phyloP scores from a whole-genome alignment of 2,113 vertebrate species.

The Daboia siamensis region DNA sequence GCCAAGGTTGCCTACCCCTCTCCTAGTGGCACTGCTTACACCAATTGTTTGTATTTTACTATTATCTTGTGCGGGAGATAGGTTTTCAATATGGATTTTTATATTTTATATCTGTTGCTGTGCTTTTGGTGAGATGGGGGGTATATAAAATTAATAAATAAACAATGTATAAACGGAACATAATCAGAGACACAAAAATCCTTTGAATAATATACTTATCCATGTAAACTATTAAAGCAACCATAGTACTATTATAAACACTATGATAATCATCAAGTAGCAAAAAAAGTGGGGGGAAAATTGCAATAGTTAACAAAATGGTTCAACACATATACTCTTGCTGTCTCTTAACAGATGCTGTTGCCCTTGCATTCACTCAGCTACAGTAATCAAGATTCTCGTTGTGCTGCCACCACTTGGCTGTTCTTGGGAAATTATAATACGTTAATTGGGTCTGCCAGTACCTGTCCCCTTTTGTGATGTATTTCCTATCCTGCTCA shows the following conservation, averaged over 20 bases:
- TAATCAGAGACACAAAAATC: not conserved
- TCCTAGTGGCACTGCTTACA: not conserved
- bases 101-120: not conserved
- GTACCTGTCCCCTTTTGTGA: too few relatives aligned
- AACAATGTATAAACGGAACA: not conserved
- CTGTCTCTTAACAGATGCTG: not conserved
- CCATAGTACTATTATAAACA: not conserved
- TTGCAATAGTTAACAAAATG: not conserved
- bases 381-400: not conserved
- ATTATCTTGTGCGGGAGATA: not conserved
- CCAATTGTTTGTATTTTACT: not conserved
- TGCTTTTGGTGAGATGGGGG: not conserved
- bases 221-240: not conserved
- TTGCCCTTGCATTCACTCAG: not conserved
- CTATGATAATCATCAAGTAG: not conserved
- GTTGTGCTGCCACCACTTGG: too few relatives aligned
- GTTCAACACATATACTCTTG: not conserved
- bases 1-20: not conserved
- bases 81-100: not conserved
- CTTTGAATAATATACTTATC: not conserved
- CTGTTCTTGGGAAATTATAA: too few relatives aligned
- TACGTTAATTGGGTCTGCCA: too few relatives aligned
- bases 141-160: not conserved
- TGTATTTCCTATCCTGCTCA: too few relatives aligned
- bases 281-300: not conserved